Conservation (phyloP, 2,888 invertebrate genomes). For the Torymus aiolomorphi region DNA sequence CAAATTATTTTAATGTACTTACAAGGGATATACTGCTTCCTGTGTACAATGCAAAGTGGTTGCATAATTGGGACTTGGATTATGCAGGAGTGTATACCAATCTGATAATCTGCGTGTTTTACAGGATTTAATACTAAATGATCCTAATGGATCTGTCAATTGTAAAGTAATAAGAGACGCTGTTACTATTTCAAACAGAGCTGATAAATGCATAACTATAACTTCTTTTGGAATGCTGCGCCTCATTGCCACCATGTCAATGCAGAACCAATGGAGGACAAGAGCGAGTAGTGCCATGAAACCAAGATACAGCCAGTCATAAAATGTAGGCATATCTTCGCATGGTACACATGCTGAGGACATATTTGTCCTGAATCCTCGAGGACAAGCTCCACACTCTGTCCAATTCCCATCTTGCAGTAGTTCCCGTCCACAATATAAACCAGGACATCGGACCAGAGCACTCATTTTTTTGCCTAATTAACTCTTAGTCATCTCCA, state of each 20-base stretch:
- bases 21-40: conserved; percentile 98
- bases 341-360: conserved; percentile 88
- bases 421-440: conserved; percentile 87
- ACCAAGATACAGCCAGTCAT: conserved; percentile 95
- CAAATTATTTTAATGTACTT: conserved; percentile 74
- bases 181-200: conserved; percentile 86
- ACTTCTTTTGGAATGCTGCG: conserved; percentile 87
- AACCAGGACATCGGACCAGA: conserved; percentile 82
- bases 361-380: conserved; percentile 86
- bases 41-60: conserved; percentile 94
- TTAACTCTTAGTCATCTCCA: conserved; percentile 43
- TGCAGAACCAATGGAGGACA: conserved; percentile 94
- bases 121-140: conserved; percentile 86
- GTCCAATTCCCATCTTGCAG: conserved; percentile 84
- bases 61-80: conserved; percentile 95
- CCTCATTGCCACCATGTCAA: conserved; percentile 87
- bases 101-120: conserved; percentile 88
- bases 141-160: conserved; percentile 88
- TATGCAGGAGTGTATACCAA: conserved; percentile 97
- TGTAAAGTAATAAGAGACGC: conserved; percentile 88
- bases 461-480: conserved; percentile 41
- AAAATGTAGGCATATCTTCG: conserved; percentile 84
- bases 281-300: conserved; percentile 94
- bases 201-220: conserved; percentile 87
- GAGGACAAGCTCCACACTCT: conserved; percentile 90